Evolutionary conservation across 2,888 invertebrate genomes (phyloP).

Genomic region (Sialis lutaria): DNA sequence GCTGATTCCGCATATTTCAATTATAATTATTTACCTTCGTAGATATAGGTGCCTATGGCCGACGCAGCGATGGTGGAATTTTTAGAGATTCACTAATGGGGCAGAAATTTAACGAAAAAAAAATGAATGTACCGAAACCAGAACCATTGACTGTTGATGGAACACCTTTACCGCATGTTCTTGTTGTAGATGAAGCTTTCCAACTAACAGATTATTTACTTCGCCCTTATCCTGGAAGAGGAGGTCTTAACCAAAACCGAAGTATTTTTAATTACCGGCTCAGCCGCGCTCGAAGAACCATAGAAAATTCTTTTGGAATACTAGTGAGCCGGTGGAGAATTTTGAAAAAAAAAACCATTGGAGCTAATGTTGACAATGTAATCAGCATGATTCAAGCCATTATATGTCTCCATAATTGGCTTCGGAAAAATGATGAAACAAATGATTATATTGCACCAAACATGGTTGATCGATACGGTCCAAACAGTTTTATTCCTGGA

Average conservation of each 20-base stretch:
- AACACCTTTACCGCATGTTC: slow-evolving; percentile 6
- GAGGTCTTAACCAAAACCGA: slow-evolving; percentile 1
- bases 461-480: too few species aligned
- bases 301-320: slow-evolving; percentile 8
- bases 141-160: not conserved
- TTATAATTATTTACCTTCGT: slow-evolving; percentile 11
- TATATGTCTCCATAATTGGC: not conserved
- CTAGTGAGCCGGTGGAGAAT: slow-evolving; percentile 8
- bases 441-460: too few species aligned
- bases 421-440: not conserved
- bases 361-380: not conserved
- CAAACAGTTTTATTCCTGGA: too few species aligned
- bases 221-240: slow-evolving; percentile 9
- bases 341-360: slow-evolving; percentile 4
- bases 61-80: slow-evolving; percentile 10
- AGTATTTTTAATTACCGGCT: slow-evolving; percentile 10
- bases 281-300: slow-evolving; percentile 8
- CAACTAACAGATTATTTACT: slow-evolving; percentile 8
- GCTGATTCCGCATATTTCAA: slow-evolving; percentile 10
- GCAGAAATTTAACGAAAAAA: not conserved
- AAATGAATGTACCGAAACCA: slow-evolving; percentile 1
- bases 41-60: slow-evolving; percentile 9
- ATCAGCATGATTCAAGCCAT: not conserved
- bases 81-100: slow-evolving; percentile 8
- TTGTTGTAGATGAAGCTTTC: slow-evolving; percentile 11